Evolutionary conservation across 2,888 invertebrate genomes (phyloP).

Genomic region (Subacronicta megacephala): DNA sequence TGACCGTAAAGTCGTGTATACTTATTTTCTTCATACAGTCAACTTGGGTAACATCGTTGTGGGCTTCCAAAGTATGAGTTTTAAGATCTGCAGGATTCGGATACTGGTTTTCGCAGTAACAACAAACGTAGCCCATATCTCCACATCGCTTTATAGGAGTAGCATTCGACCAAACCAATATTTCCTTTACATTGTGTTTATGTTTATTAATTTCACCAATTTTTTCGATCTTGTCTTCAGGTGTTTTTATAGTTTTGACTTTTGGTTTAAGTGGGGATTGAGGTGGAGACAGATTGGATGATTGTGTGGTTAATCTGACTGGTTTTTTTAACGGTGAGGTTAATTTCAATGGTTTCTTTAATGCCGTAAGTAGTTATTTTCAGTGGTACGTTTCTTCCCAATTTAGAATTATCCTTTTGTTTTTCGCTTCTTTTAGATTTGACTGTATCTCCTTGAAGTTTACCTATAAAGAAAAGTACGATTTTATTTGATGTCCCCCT

Average conservation of each 20-base stretch:
- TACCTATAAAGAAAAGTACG: constrained; percentile 71
- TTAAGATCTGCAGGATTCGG: constrained; percentile 67
- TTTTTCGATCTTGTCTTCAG: background rate
- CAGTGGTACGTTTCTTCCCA: background rate
- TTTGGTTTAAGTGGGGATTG: constrained; percentile 39
- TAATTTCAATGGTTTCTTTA: no score
- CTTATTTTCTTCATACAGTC: constrained; percentile 49
- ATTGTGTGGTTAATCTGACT: background rate
- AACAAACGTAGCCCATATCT: constrained; percentile 68
- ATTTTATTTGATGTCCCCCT: constrained; percentile 44
- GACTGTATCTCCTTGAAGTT: constrained; percentile 54
- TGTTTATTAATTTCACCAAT: constrained; percentile 59
- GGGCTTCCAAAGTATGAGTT: constrained; percentile 58
- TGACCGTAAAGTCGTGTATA: constrained; percentile 37
- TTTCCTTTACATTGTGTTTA: constrained; percentile 62
- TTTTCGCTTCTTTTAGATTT: constrained; percentile 12
- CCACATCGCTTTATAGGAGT: constrained; percentile 67
- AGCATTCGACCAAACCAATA: constrained; percentile 70
- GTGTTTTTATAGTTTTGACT: constrained; percentile 63
- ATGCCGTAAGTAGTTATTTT: no score
- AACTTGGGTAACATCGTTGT: constrained; percentile 55
- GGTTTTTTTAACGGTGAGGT: no score
- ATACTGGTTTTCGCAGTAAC: constrained; percentile 61
- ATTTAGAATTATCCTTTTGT: background rate
- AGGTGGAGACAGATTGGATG: background rate